These are phyloP conservation scores for Dinoponera quadriceps DNA, from an alignment of 1,140 invertebrate genomes.

Conservation along the genomic window DNA sequence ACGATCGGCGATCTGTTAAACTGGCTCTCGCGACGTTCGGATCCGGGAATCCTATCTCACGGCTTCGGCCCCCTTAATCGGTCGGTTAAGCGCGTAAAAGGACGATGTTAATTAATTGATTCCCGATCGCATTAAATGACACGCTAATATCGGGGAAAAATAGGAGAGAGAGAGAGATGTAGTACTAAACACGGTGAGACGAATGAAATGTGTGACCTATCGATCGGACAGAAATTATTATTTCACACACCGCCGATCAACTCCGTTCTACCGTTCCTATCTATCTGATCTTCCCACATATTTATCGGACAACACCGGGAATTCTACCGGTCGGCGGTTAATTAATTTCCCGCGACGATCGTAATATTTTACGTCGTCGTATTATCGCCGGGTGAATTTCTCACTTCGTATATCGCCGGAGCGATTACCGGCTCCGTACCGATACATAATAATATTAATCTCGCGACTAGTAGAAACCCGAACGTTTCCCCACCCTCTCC, in stretches of 20 bases:
- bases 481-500: not conserved
- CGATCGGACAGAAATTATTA: slow-evolving; percentile 44
- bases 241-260: slow-evolving; percentile 28
- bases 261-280: not conserved
- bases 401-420: not conserved
- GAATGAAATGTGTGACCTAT: slow-evolving; percentile 37
- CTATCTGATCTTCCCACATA: slow-evolving; percentile 43
- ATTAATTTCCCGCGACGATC: slow-evolving; percentile 34
- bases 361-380: slow-evolving; percentile 42
- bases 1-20: slow-evolving; percentile 35
- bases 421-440: not conserved
- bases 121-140: slow-evolving; percentile 13
- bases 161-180: not conserved
- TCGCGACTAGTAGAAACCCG: not conserved
- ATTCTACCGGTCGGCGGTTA: not conserved
- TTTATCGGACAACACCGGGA: slow-evolving; percentile 1
- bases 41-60: not conserved
- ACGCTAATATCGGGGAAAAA: not conserved
- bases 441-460: slow-evolving; percentile 33
- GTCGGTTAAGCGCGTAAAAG: not conserved
- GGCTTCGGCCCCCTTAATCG: not conserved
- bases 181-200: not conserved
- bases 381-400: slow-evolving; percentile 30
- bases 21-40: not conserved
- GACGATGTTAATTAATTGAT: slow-evolving; percentile 34